phyloP scores from a whole-genome alignment of 2,888 invertebrate genomes.

The Morpho deidamia region DNA sequence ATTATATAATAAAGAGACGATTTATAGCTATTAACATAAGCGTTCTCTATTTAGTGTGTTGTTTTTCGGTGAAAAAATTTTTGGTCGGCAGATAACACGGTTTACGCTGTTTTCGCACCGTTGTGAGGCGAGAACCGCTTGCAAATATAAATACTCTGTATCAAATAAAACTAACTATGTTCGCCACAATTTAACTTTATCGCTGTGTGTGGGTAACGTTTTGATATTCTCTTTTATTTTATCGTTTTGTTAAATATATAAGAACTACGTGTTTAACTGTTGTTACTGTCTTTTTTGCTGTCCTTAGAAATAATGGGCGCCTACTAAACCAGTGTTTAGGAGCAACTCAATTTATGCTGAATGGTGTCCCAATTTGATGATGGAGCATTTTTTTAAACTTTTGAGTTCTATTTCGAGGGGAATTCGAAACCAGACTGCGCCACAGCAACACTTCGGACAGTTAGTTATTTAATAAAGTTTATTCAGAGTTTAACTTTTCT shows the following conservation, averaged over 20 bases:
- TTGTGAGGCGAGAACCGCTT: slow-evolving; percentile 8
- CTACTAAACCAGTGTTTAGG: too few relatives aligned
- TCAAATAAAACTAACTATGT: slow-evolving; percentile 8
- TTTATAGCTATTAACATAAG: slow-evolving; percentile 22
- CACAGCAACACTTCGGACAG: too few relatives aligned
- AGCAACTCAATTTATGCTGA: too few relatives aligned
- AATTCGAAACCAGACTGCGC: too few relatives aligned
- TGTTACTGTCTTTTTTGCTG: too few relatives aligned
- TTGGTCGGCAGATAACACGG: slow-evolving; percentile 45
- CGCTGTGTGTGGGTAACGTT: neutral
- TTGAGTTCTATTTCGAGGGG: too few relatives aligned
- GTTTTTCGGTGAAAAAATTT: slow-evolving; percentile 43
- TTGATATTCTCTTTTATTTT: slow-evolving; percentile 1
- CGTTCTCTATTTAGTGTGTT: slow-evolving; percentile 28
- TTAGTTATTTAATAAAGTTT: too few relatives aligned
- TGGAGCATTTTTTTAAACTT: too few relatives aligned
- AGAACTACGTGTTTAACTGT: too few relatives aligned
- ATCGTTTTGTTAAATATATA: neutral
- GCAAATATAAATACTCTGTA: slow-evolving; percentile 20
- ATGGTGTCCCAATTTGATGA: too few relatives aligned
- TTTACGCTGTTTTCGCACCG: slow-evolving; percentile 39
- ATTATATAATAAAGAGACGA: slow-evolving; percentile 19
- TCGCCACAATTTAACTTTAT: slow-evolving; percentile 9
- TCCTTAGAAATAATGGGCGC: too few relatives aligned
- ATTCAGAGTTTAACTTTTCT: too few relatives aligned